Base-by-base conservation (phyloP, 2,113 vertebrate genomes). In the Sisor rabdophorus region DNA sequence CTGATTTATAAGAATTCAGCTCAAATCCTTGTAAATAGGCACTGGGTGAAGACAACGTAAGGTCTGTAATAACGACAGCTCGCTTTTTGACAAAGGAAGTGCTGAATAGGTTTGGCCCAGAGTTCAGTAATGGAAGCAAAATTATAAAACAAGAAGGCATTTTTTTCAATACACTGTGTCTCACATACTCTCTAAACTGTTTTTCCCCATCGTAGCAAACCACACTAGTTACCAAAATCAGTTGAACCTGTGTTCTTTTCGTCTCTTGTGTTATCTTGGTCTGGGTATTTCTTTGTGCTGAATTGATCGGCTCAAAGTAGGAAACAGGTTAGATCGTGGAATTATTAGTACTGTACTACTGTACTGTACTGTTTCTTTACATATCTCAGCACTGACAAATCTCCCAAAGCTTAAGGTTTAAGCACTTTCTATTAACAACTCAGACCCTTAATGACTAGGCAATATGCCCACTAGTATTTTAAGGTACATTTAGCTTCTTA, bases 11-110 rank as follows among this genome's bases (percentile, higher is more conserved):
- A 79, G 84, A 91, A 84, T 86, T 83, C 86, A 81, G 80, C 84
- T 48, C 48, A 83, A 87, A 87, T 79, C 84, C 75, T 91, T 89
- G 36, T 82, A 92, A 92, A 92, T 89, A 89, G 88, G 89, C 90
- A 87, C 83, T 89, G 80, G 77, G 82, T 80, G 77, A 79, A 87
- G 89, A 87, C 89, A 89, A 87, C 81, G 83, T 77, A 55, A 73
- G 76, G 82, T 87, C 88, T 84, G 83, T 89, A 88, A 89, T 91
- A 89, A 87, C 80, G 64, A 72, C 55, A 79, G 69, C 65, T 77
- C 72, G 30, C 77, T 76, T 71, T 73, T 69, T 80, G 70, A 69
- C 70, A 68, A 58, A 77, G 80, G 82, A 82, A 82, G 81, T 77
- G 69, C 65, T 24, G 58, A 28, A 59, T 80, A 77, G 77, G 59